phyloP scores from a whole-genome alignment of 1,140 invertebrate species.

The Diuraphis noxia region DNA sequence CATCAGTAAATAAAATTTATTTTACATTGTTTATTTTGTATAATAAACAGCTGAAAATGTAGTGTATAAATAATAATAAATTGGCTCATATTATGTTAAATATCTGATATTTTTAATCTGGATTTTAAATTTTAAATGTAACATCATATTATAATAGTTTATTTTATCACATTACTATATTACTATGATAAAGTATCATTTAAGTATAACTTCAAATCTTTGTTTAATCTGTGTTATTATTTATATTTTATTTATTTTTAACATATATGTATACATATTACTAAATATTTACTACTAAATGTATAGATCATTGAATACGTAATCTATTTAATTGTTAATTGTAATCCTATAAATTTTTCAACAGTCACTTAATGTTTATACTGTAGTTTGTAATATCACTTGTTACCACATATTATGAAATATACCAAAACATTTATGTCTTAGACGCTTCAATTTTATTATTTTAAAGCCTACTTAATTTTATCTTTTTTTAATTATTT shows the following conservation, averaged over 20 bases:
- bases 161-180: constrained; percentile 22
- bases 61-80: not conserved
- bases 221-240: constrained; percentile 23
- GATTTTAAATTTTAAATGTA: not conserved
- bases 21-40: not conserved
- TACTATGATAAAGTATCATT: too few species aligned
- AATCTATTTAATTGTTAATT: not conserved
- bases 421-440: not conserved
- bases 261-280: not conserved
- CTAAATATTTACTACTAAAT: not conserved
- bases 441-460: not conserved
- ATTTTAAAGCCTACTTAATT: not conserved
- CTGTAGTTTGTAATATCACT: not conserved
- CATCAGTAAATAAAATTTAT: not conserved
- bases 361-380: not conserved
- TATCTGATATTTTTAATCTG: not conserved
- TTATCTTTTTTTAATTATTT: not conserved
- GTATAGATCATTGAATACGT: not conserved
- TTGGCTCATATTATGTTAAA: not conserved
- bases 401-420: not conserved
- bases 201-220: not conserved
- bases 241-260: constrained; percentile 9
- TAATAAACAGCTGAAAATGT: not conserved
- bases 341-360: not conserved
- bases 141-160: not conserved